A percentile compares a stretch with the other conserved stretches of the same genome.
Conservation (phyloP, 2,888 invertebrate species). For the Polietes domitor region DNA sequence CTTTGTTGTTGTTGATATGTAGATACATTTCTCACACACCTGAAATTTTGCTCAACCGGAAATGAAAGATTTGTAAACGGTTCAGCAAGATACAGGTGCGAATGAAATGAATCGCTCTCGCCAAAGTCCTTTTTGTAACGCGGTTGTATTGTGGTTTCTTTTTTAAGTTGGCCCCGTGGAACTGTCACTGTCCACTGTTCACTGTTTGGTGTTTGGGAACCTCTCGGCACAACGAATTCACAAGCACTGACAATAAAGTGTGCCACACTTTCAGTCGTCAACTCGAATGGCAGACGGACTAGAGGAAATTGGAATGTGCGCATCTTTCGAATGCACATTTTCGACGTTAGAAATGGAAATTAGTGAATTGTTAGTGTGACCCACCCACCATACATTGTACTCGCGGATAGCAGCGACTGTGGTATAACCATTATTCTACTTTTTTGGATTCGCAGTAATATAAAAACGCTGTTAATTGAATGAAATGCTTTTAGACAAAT, state of each 20-base stretch:
- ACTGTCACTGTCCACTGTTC: neutral
- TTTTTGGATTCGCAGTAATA: conserved; percentile 63
- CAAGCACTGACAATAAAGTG: conserved; percentile 56
- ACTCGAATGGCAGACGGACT: conserved; percentile 53
- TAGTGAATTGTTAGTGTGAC: conserved; percentile 72
- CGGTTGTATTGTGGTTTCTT: neutral
- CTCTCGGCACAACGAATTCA: conserved; percentile 52
- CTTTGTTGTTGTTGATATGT: no score
- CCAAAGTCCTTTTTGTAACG: neutral
- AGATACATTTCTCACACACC: no score
- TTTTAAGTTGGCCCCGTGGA: neutral
- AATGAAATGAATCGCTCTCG: conserved; percentile 60
- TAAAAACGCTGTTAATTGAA: conserved; percentile 63
- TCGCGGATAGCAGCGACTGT: neutral
- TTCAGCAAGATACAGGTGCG: conserved; percentile 81
- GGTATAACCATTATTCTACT: conserved; percentile 46
- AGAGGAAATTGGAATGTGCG: conserved; percentile 59
- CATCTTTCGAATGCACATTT: conserved; percentile 63
- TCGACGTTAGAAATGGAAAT: conserved; percentile 57
- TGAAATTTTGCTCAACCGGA: conserved; percentile 81
- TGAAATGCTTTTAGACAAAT: conserved; percentile 63
- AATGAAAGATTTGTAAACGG: conserved; percentile 73
- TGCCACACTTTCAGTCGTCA: conserved; percentile 56
- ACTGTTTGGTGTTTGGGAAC: conserved; percentile 33
- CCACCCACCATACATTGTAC: conserved; percentile 62